Evolutionary conservation across 53 echinoderm and acorn worm species (phyloP), one percentile per base, ranked within the genome.

Genomic region (Henricia sp.): DNA sequence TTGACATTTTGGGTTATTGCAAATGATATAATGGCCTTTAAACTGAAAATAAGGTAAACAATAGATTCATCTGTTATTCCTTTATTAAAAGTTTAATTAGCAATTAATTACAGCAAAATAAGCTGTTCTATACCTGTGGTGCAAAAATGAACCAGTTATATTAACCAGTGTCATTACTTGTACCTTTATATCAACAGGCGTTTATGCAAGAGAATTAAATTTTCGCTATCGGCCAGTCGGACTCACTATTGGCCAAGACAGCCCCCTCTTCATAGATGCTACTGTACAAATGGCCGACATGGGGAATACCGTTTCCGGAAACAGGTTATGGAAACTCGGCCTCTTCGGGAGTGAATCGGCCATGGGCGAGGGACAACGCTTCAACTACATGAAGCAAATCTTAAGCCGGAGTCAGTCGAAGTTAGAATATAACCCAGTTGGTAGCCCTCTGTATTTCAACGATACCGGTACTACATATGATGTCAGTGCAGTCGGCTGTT

Each of bases 241-340:
- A 32, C 38, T 95, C 24, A 88, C 92, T 26, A 64, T 95, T 12
- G 95, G 95, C 4, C 90, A 88, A 37, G 80, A 92, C 48, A 95
- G 88, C 59, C 89, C 89, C 2, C 65, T 95, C n/a, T 53, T 75
- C 3, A 72, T 95, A 19, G 74, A 95, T 57, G 86, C 95, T 19
- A 68, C 75, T 2, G 95, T 92, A 0, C 40, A 68, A 43, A 91
- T 92, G 83, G 71, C 84, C 10, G 92, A 92, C 82, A 88, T 83
- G 42, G 90, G 84, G 2, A 57, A 76, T 5, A 75, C 73, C 9
- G 39, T 92, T 14, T 71, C 82, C 0, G 90, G 90, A 35, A 12
- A 59, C 3, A 70, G 30, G 25, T 67, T 86, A 3, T 90, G 90
- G 90, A 33, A 48, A 34, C 71, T 90, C 4, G 77, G 70, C 13